These are phyloP conservation scores for Cinclus mexicanus DNA, from an alignment of 2,113 vertebrate species.

Conservation along the genomic window DNA sequence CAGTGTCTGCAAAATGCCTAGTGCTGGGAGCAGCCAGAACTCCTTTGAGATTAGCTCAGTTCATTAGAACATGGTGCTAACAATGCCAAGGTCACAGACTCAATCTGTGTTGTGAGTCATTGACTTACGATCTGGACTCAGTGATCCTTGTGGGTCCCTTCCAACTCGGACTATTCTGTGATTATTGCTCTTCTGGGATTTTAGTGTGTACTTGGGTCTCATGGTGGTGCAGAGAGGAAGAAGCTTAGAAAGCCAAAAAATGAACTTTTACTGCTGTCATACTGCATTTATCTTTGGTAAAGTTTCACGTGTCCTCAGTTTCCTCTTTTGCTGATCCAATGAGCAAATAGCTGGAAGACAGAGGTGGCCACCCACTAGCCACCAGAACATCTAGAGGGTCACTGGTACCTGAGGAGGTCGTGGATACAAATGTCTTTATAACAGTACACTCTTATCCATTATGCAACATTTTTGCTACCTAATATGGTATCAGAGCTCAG, in stretches of 20 bases:
- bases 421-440: not conserved
- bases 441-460: not conserved
- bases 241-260: not conserved
- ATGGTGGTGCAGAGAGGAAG: not conserved
- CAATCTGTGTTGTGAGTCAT: not conserved
- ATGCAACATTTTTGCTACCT: not conserved
- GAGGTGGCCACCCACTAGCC: not conserved
- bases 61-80: not conserved
- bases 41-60: not conserved
- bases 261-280: not conserved
- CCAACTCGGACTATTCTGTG: not conserved
- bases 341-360: not conserved
- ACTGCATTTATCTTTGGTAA: not conserved
- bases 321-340: not conserved
- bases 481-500: not conserved
- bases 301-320: not conserved
- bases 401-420: rapidly evolving
- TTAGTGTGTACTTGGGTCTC: not conserved
- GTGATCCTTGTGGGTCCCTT: not conserved
- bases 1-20: not conserved
- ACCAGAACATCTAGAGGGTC: not conserved
- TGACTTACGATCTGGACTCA: not conserved
- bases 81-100: not conserved
- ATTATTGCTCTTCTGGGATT: not conserved
- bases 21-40: not conserved